Conservation (phyloP, 2,888 invertebrate genomes). For the Meloe dianella region DNA sequence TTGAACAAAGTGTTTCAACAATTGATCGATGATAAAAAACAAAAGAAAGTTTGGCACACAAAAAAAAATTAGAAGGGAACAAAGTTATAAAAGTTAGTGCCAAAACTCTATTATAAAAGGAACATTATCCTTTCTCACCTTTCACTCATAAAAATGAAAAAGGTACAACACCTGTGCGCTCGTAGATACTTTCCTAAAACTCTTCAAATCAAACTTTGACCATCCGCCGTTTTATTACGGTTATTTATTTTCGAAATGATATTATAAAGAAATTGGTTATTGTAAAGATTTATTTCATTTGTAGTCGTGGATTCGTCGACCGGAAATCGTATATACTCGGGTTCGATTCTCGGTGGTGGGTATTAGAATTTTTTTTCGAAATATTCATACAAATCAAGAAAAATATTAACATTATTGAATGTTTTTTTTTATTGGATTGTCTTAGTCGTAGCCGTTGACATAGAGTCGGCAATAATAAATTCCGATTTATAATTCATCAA, state of each 20-base stretch:
- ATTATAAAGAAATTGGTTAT: too few species aligned
- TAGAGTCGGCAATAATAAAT: slow-evolving; percentile 1
- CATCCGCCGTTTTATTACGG: background rate
- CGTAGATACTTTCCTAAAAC: background rate
- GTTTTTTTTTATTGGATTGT: background rate
- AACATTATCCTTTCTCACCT: background rate
- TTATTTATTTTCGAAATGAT: background rate
- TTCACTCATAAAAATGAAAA: background rate
- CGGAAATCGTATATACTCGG: too few species aligned
- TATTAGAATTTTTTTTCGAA: too few species aligned
- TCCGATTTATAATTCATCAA: background rate
- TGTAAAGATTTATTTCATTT: too few species aligned
- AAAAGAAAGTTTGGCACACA: too few species aligned
- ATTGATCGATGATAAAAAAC: background rate
- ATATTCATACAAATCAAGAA: too few species aligned
- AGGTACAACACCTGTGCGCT: background rate
- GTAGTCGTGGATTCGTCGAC: too few species aligned
- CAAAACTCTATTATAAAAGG: background rate
- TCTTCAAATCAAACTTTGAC: background rate
- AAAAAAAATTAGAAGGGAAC: background rate
- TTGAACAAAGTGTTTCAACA: background rate
- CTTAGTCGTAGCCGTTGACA: background rate
- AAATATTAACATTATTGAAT: background rate
- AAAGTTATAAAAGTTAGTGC: background rate
- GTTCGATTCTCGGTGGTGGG: too few species aligned